phyloP scores from a whole-genome alignment of 2,888 invertebrate genomes.

The Anticlea derivata region DNA sequence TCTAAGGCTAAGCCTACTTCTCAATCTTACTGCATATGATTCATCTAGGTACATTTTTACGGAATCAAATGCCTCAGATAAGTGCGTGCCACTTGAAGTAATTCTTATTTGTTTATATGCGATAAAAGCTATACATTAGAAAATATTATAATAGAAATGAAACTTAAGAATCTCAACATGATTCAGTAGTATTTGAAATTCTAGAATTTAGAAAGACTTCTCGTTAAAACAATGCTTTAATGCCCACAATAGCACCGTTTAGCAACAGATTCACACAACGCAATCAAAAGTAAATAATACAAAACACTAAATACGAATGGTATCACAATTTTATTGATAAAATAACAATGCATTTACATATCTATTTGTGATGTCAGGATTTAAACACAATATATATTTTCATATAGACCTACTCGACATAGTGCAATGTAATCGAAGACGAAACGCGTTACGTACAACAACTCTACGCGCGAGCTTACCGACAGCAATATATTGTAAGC shows the following conservation, averaged over 20 bases:
- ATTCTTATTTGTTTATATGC: not conserved
- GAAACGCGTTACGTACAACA: constrained; percentile 6
- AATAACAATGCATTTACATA: constrained; percentile 39
- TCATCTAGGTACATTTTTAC: not conserved
- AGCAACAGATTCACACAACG: constrained; percentile 42
- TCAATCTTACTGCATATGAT: not conserved
- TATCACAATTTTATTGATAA: constrained; percentile 56
- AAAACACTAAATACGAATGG: constrained; percentile 49
- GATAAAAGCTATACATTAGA: not conserved
- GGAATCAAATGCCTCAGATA: not conserved
- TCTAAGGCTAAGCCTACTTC: not conserved
- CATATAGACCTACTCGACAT: constrained; percentile 11
- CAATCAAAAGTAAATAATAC: constrained; percentile 36
- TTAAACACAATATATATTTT: constrained; percentile 28
- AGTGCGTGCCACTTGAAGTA: constrained; percentile 1
- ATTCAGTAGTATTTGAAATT: not conserved
- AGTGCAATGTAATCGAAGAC: constrained; percentile 16
- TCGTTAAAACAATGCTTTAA: constrained; percentile 29
- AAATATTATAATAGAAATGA: constrained; percentile 1
- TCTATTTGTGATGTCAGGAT: constrained; percentile 37
- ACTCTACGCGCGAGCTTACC: constrained; percentile 20
- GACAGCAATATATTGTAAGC: constrained; percentile 54
- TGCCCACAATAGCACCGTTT: constrained; percentile 49
- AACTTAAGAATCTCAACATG: not conserved
- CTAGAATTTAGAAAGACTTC: constrained; percentile 15